A percentile compares a stretch with the other conserved stretches of the same genome.
Evolutionary conservation across 2,113 vertebrate species (phyloP).

Genomic region (Zosterops hypoxanthus): DNA sequence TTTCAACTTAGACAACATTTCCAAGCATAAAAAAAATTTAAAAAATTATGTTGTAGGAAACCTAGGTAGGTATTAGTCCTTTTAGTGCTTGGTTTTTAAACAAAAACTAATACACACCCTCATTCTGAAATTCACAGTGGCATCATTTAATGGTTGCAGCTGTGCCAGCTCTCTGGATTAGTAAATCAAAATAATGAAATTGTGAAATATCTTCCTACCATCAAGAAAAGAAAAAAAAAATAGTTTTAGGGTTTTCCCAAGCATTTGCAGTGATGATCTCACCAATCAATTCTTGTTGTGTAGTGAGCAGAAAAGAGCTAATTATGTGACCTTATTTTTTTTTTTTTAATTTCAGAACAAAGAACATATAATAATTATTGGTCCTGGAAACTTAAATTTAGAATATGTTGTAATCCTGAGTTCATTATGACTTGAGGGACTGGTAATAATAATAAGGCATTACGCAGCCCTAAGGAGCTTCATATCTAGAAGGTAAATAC

Average conservation of each 20-base stretch:
- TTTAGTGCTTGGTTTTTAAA: background rate
- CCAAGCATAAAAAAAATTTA: background rate
- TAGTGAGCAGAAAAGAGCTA: background rate
- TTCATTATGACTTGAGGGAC: conserved; percentile 42
- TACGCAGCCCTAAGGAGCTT: conserved; percentile 4
- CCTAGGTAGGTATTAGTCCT: background rate
- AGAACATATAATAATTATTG: conserved; percentile 37
- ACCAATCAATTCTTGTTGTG: conserved; percentile 9
- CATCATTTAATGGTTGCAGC: background rate
- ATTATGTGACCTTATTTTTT: background rate
- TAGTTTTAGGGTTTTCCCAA: background rate
- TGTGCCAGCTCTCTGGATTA: conserved; percentile 23
- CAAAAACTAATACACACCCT: background rate
- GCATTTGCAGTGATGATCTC: background rate
- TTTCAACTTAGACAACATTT: background rate
- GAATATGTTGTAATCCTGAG: conserved; percentile 44
- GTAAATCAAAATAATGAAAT: background rate
- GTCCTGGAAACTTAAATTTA: conserved; percentile 47
- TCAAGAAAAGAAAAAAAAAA: background rate
- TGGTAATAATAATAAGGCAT: conserved; percentile 48
- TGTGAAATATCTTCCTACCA: conserved; percentile 3
- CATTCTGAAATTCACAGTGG: background rate
- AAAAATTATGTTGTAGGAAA: background rate
- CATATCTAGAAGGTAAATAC: conserved; percentile 61
- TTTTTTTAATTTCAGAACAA: conserved; percentile 15